Conservation (phyloP, 2,888 invertebrate genomes). For the Drosophila parthenogenetica region DNA sequence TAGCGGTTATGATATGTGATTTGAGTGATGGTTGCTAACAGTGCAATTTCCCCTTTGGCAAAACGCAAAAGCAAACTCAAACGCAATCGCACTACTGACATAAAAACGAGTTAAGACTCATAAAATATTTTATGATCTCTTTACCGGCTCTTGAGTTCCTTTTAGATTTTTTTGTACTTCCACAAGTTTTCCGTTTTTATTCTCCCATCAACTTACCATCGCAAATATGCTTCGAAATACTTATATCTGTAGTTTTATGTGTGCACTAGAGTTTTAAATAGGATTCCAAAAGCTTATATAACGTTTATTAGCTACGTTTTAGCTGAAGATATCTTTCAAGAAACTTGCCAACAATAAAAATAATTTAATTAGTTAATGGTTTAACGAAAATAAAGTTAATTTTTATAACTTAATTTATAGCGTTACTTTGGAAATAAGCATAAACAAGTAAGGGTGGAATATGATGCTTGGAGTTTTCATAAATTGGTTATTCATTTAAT, state of each 20-base stretch:
- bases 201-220: constrained; percentile 21
- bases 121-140: constrained; percentile 50
- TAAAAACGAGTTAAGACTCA: constrained; percentile 39
- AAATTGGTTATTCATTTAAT: neutral
- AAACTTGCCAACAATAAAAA: neutral
- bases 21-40: constrained; percentile 61
- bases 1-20: constrained; percentile 60
- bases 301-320: neutral
- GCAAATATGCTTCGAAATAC: constrained; percentile 37
- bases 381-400: too few species aligned
- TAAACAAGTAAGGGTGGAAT: too few species aligned
- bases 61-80: constrained; percentile 20
- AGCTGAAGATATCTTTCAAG: neutral
- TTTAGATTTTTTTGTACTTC: constrained; percentile 29
- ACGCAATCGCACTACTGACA: constrained; percentile 13
- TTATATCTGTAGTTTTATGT: constrained; percentile 3
- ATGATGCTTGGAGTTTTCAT: neutral
- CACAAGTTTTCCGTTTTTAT: constrained; percentile 30
- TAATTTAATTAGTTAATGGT: neutral
- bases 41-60: constrained; percentile 48
- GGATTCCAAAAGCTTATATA: neutral
- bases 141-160: constrained; percentile 16
- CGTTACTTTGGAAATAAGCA: too few species aligned
- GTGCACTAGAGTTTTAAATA: neutral
- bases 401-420: too few species aligned